Conservation (phyloP, 2,113 vertebrate genomes). For the Notechis scutatus region DNA sequence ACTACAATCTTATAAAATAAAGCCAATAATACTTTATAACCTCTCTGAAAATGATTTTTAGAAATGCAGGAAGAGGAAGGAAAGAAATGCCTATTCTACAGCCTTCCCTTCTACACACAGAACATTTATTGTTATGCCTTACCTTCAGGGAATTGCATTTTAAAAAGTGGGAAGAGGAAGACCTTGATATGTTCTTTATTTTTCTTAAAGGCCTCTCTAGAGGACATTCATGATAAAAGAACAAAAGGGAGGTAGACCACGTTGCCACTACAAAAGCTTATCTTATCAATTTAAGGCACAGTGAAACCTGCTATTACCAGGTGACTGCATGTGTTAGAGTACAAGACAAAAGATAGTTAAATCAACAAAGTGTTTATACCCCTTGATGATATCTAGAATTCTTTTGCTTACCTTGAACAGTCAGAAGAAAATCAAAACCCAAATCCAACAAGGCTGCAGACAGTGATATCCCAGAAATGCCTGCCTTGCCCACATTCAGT, state of each 20-base stretch:
- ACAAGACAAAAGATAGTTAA: not conserved
- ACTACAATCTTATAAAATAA: not conserved
- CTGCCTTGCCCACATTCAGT: not conserved
- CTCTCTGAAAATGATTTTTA: not conserved
- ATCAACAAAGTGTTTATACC: not conserved
- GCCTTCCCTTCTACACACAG: not conserved
- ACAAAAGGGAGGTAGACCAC: not conserved
- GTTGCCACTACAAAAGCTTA: not conserved
- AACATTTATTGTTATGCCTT: not conserved
- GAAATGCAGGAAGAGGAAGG: not conserved
- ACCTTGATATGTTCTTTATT: not conserved
- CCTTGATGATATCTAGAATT: not conserved
- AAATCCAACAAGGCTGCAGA: not conserved
- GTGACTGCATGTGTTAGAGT: not conserved
- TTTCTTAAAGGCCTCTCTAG: accelerated
- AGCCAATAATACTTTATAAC: not conserved
- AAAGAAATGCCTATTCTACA: not conserved
- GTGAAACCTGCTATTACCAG: accelerated
- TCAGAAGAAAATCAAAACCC: not conserved
- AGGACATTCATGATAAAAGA: not conserved
- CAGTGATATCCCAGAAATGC: not conserved
- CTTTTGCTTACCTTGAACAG: not conserved
- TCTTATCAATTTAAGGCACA: accelerated
- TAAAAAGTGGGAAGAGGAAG: not conserved
- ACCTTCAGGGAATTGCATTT: not conserved